Conservation (phyloP, 2,888 invertebrate species). For the Scaptodrosophila latifasciaeformis region DNA sequence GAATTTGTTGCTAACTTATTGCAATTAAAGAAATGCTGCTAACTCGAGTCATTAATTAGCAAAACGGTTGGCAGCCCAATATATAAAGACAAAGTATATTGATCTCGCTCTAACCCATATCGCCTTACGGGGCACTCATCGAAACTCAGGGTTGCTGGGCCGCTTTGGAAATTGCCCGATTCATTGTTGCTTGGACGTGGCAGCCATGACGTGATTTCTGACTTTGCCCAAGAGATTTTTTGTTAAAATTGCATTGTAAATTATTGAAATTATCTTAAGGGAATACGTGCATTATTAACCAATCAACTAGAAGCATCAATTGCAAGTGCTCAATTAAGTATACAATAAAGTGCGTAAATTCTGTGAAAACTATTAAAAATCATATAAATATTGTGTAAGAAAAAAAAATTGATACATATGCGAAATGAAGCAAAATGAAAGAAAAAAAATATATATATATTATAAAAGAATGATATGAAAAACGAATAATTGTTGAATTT, state of each 20-base stretch:
- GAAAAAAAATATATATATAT: conserved; percentile 22
- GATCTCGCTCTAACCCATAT: too few species aligned
- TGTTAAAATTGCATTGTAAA: conserved; percentile 64
- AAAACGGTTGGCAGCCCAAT: too few species aligned
- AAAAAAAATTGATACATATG: too few species aligned
- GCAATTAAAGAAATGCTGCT: too few species aligned
- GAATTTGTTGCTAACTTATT: too few species aligned
- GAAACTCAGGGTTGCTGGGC: too few species aligned
- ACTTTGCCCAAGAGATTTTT: conserved; percentile 66
- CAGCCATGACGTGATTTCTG: conserved; percentile 75
- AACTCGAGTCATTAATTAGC: too few species aligned
- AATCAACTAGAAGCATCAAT: conserved; percentile 15
- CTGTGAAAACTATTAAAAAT: conserved; percentile 44
- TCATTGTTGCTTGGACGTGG: conserved; percentile 76
- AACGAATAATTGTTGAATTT: conserved; percentile 39
- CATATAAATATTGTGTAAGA: conserved; percentile 58
- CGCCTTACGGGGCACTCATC: too few species aligned
- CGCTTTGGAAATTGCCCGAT: conserved; percentile 66
- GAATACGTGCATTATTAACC: conserved; percentile 59
- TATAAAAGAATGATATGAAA: conserved; percentile 26
- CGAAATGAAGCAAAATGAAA: conserved; percentile 2
- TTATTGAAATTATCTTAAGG: conserved; percentile 59
- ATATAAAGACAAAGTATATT: too few species aligned
- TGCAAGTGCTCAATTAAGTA: conserved; percentile 54
- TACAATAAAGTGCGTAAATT: conserved; percentile 49